These are phyloP conservation scores for Oreocharis arfaki DNA, from an alignment of 2,113 vertebrate species.

Conservation along the genomic window DNA sequence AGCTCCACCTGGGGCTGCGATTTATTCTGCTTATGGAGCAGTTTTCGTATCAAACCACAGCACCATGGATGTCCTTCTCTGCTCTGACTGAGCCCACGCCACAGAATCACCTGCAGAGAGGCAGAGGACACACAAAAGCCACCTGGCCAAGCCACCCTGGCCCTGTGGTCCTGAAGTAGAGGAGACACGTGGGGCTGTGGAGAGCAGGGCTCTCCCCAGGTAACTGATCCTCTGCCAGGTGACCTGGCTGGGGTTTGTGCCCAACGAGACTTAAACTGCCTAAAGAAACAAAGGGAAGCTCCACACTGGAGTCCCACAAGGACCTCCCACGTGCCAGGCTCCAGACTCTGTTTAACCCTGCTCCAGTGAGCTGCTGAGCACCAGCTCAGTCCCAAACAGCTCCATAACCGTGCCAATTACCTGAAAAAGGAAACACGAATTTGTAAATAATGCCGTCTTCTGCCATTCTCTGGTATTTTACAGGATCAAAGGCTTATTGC, in stretches of 20 bases:
- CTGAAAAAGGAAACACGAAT: background rate
- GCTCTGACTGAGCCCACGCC: background rate
- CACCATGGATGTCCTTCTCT: background rate
- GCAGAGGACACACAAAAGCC: background rate
- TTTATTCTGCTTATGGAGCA: background rate
- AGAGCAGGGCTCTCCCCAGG: background rate
- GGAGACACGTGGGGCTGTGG: background rate
- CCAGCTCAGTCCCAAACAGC: background rate
- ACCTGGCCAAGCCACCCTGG: background rate
- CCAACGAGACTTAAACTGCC: background rate
- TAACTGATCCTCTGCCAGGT: accelerated
- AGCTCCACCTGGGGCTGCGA: background rate
- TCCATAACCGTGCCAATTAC: background rate
- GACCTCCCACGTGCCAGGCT: background rate
- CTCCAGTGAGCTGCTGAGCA: background rate
- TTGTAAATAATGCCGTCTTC: background rate
- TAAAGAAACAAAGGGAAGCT: background rate
- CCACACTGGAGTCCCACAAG: background rate
- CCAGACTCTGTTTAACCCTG: background rate
- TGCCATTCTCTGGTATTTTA: background rate
- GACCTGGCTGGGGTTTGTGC: background rate
- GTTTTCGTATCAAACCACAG: background rate
- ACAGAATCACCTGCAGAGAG: background rate
- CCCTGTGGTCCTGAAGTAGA: background rate
- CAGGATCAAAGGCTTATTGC: background rate